phyloP scores from a whole-genome alignment of 2,888 invertebrate genomes.

The Drosophila quinaria region DNA sequence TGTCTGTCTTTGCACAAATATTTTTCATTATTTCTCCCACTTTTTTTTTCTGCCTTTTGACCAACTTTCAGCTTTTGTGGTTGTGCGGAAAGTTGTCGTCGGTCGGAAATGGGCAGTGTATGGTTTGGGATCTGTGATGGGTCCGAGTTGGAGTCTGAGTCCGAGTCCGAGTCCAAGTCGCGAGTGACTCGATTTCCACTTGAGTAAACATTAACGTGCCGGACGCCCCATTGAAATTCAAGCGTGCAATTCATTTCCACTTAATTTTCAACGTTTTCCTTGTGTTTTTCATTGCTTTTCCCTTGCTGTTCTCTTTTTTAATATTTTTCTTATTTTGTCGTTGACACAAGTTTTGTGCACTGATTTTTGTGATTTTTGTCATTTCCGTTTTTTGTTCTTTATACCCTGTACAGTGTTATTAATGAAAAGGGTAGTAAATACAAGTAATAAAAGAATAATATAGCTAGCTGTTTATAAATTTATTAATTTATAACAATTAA shows the following conservation, averaged over 20 bases:
- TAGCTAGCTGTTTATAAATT: no score
- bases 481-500: no score
- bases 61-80: conserved; percentile 51
- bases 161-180: conserved; percentile 32
- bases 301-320: conserved; percentile 14
- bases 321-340: conserved; percentile 17
- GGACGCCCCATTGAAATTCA: conserved; percentile 81
- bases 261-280: conserved; percentile 77
- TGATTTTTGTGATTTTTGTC: conserved; percentile 62
- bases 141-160: conserved; percentile 21
- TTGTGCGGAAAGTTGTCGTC: conserved; percentile 62
- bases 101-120: conserved; percentile 67
- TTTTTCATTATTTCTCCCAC: conserved; percentile 46
- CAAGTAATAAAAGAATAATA: no score
- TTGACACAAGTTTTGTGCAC: conserved; percentile 39
- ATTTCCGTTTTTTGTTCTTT: conserved; percentile 58
- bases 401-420: conserved; percentile 7
- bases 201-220: conserved; percentile 82
- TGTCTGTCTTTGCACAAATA: conserved; percentile 56
- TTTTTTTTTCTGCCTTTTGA: conserved; percentile 1
- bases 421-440: not conserved
- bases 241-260: conserved; percentile 83
- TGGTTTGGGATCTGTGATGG: conserved; percentile 11
- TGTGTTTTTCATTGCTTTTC: conserved; percentile 21
- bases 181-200: conserved; percentile 81